Conservation (phyloP, 2,888 invertebrate genomes). For the Drosophila atripex region DNA sequence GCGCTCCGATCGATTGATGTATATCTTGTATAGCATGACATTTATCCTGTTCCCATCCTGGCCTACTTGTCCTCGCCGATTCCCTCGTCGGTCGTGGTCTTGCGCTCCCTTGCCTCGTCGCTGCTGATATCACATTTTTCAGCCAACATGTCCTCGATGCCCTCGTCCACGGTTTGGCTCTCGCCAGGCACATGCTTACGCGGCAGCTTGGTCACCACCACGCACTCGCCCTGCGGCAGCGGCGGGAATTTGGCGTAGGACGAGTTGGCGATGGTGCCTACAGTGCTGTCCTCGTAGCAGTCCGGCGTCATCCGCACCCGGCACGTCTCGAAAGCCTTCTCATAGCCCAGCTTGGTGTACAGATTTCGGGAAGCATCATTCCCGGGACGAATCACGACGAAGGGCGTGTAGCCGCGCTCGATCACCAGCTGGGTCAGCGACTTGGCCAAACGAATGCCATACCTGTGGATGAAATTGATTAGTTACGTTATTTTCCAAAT, state of each 20-base stretch:
- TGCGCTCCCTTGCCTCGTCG: conserved; percentile 80
- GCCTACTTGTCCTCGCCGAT: conserved; percentile 82
- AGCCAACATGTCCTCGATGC: conserved; percentile 84
- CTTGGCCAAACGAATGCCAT: conserved; percentile 90
- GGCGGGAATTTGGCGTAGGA: conserved; percentile 73
- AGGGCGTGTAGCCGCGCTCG: conserved; percentile 91
- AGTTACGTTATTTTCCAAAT: neutral
- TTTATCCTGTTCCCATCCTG: conserved; percentile 18
- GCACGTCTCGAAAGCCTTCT: conserved; percentile 91
- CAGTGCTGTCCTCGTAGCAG: conserved; percentile 63
- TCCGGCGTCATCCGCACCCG: conserved; percentile 90
- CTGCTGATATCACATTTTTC: conserved; percentile 84
- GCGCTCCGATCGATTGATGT: conserved; percentile 55
- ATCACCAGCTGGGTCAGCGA: conserved; percentile 88
- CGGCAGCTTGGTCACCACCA: conserved; percentile 43
- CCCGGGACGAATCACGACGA: conserved; percentile 94
- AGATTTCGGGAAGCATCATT: conserved; percentile 93
- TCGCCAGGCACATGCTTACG: conserved; percentile 62
- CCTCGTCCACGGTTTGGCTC: conserved; percentile 81
- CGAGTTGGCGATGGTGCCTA: conserved; percentile 68
- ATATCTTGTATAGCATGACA: conserved; percentile 29
- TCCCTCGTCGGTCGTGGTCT: conserved; percentile 82
- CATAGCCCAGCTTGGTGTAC: conserved; percentile 92
- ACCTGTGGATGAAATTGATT: conserved; percentile 74
- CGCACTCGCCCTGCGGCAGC: conserved; percentile 65